These are phyloP conservation scores for Ginglymostoma cirratum DNA, from an alignment of 2,113 vertebrate genomes.

Conservation along the genomic window DNA sequence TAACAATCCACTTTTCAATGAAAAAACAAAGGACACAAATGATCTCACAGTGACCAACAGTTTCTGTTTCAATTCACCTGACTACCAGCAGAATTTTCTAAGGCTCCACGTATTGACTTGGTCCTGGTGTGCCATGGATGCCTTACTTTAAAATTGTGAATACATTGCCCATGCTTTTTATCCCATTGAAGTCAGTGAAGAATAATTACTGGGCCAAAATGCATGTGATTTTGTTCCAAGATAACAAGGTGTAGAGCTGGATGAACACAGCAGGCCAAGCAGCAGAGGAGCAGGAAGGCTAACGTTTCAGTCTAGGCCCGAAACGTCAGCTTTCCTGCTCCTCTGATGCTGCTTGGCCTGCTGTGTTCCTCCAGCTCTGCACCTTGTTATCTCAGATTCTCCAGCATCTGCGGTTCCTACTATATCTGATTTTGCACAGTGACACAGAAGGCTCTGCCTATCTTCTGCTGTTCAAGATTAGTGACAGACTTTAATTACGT, in stretches of 20 bases:
- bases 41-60: neutral
- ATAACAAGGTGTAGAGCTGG: too few relatives aligned
- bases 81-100: neutral
- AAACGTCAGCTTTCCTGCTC: too few relatives aligned
- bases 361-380: too few relatives aligned
- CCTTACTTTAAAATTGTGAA: neutral
- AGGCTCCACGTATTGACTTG: neutral
- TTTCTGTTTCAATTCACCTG: neutral
- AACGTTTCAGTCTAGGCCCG: too few relatives aligned
- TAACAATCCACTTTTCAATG: neutral
- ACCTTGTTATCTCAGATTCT: too few relatives aligned
- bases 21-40: neutral
- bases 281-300: too few relatives aligned
- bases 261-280: too few relatives aligned
- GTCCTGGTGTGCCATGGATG: neutral
- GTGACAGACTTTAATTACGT: neutral
- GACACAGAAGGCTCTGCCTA: neutral
- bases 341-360: too few relatives aligned
- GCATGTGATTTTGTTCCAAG: neutral
- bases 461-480: neutral
- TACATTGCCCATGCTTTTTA: neutral
- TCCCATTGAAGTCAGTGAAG: neutral
- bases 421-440: neutral
- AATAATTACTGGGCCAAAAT: neutral
- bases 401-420: too few relatives aligned